Evolutionary conservation across 2,113 vertebrate genomes (phyloP), one percentile per base, ranked within the genome.

Genomic region (Ophthalmolycus amberensis): DNA sequence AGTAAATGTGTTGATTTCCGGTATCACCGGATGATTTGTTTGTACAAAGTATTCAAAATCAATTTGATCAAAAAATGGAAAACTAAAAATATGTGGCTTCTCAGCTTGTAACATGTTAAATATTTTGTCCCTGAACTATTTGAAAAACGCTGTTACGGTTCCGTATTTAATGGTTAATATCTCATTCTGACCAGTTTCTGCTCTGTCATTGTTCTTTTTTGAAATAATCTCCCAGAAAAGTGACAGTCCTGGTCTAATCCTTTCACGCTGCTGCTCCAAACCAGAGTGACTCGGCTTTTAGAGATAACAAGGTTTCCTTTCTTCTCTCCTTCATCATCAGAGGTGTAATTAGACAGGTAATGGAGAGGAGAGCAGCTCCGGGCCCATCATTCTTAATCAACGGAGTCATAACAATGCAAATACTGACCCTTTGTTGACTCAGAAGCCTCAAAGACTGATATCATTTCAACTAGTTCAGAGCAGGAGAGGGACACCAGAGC

Each of bases 331-430:
- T 89, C 79, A 88, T 91, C 87, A 89, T 77, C 48, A 0, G 64
- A 77, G 83, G 76, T 90, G 74, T 90, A 93, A 94, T 94, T 93
- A 91, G 89, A 91, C 89, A 90, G 82, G 81, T 83, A 92, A 91
- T 85, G 77, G 82, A 90, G 88, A 89, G 85, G 44, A 56, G 60
- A 84, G 74, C 75, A 62, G 85, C 89, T 76, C 72, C 4, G 38
- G 79, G 79, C 84, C 76, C 75, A 87, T 89, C 75, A 1, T 60
- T 90, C 80, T 85, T 88, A 77, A 90, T 91, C 87, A 90, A 78
- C 81, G 46, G 76, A 87, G 73, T 87, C 85, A 86, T 83, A 84
- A 87, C 78, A 81, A 90, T 91, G 82, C 89, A 89, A 90, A 91
- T 85, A 74, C 76, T 74, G 85, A 82, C 89, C 85, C 86, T 75